Conservation (phyloP, 2,888 invertebrate species). For the Macaria notata region DNA sequence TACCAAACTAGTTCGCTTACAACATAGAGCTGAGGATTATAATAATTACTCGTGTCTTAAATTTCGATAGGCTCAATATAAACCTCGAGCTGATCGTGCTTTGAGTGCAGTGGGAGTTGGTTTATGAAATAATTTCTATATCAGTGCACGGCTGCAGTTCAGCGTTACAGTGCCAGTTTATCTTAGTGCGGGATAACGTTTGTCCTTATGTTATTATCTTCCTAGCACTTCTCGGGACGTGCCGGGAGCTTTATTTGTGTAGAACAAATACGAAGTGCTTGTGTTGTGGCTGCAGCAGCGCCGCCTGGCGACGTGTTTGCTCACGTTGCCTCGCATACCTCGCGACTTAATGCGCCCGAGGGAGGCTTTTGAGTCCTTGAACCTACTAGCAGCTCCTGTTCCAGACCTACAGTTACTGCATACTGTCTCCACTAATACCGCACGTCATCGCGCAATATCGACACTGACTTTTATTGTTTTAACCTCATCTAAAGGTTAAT, state of each 20-base stretch:
- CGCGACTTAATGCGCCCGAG: constrained; percentile 51
- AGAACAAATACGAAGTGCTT: constrained; percentile 70
- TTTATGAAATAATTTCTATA: constrained; percentile 16
- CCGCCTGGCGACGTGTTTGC: constrained; percentile 61
- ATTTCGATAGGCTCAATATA: constrained; percentile 22
- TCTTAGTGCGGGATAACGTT: constrained; percentile 40
- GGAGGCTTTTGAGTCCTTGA: constrained; percentile 19
- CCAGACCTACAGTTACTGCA: neutral
- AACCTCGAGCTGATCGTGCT: constrained; percentile 22
- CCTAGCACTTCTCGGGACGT: constrained; percentile 54
- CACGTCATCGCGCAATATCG: constrained; percentile 6
- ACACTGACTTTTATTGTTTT: constrained; percentile 3
- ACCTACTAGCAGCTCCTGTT: constrained; percentile 17
- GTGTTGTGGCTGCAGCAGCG: constrained; percentile 42
- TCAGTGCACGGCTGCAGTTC: neutral
- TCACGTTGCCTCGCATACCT: constrained; percentile 71
- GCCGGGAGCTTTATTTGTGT: constrained; percentile 66
- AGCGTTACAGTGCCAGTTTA: constrained; percentile 24
- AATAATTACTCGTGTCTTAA: constrained; percentile 27
- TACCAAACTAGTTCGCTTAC: constrained; percentile 38
- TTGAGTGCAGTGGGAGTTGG: constrained; percentile 23
- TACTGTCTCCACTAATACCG: neutral
- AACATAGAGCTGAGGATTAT: constrained; percentile 36
- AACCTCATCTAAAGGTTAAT: constrained; percentile 14
- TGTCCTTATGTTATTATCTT: constrained; percentile 58